A percentile compares a stretch with the other conserved stretches of the same genome.
These are phyloP conservation scores for Ciona savignyi DNA, from an alignment of 23 tunicate species.

Conservation along the genomic window DNA sequence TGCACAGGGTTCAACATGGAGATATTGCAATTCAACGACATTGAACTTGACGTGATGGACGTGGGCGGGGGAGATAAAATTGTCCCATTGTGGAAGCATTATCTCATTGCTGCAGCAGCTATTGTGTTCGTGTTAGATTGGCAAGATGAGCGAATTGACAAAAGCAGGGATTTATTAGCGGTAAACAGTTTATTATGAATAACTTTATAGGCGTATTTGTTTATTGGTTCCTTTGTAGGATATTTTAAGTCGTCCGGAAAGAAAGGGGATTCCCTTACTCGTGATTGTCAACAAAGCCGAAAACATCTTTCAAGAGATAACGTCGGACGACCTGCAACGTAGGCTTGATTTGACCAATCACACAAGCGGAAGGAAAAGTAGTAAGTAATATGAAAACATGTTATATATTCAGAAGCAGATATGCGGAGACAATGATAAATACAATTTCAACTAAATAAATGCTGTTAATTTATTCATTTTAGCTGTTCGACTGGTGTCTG, in stretches of 20 bases:
- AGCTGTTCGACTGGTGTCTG: slow-evolving; percentile 23
- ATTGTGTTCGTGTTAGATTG: slow-evolving; percentile 16
- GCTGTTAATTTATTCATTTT: neutral
- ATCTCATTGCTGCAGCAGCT: slow-evolving; percentile 11
- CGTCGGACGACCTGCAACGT: slow-evolving; percentile 10
- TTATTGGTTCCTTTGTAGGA: slow-evolving; percentile 1
- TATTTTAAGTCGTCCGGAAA: slow-evolving; percentile 12
- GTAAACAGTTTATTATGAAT: neutral
- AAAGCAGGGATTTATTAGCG: slow-evolving; percentile 10
- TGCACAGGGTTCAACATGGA: slow-evolving; percentile 28
- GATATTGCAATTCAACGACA: slow-evolving; percentile 16
- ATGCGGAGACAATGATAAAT: no score
- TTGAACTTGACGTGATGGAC: slow-evolving; percentile 34
- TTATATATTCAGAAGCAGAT: no score
- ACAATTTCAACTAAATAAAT: no score
- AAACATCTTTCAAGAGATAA: neutral
- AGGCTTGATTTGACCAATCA: slow-evolving; percentile 1
- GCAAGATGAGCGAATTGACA: slow-evolving; percentile 3
- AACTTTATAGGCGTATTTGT: neutral
- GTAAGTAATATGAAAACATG: slow-evolving; percentile 4
- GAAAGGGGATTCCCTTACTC: slow-evolving; percentile 16
- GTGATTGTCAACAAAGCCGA: slow-evolving; percentile 30
- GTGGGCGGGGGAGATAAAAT: slow-evolving; percentile 21
- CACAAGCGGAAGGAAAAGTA: slow-evolving; percentile 1
- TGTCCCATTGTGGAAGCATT: slow-evolving; percentile 30